Evolutionary conservation across 2,113 vertebrate species (phyloP), one percentile per base, ranked within the genome.

Genomic region (Lonchura striata): DNA sequence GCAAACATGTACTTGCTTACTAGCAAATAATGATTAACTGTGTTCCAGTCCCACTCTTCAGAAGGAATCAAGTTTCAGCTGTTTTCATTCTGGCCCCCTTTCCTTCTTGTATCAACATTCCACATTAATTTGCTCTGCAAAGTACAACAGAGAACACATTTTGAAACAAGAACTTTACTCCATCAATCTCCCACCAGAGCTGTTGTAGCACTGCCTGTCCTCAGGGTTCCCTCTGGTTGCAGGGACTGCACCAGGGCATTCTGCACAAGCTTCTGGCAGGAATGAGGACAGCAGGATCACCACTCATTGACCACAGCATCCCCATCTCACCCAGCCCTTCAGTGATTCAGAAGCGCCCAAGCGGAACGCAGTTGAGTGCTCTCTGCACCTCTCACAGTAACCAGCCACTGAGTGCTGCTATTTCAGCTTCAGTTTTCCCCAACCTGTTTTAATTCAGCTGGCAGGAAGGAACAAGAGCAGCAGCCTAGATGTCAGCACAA

Each of bases 1-100:
- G 37, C 35, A 68, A 92, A 71, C 27, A n/a, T 4, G 3, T 27
- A 76, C 61, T 92, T 57, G 82, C 47, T 56, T 74, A 81, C 60
- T 70, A 77, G 28, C 41, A 77, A 49, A 57, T 69, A 92, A 88
- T 13, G 19, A 94, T 86, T 82, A 94, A 88, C 91, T 53, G n/a
- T 37, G 41, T 35, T 53, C 57, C 56, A 82, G 68, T 47, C 68
- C 52, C 33, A 71, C 27, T 84, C 30, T 47, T 66, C 77, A 65
- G 53, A 80, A 75, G 57, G 39, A 66, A 71, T 63, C 11, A 33
- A 41, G n/a, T 61, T 86, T 83, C 78, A 85, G 31, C 52, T 35
- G 37, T 70, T 94, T 90, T 68, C 50, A 44, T 65, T 89, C 57
- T 63, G 41, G n/a, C 22, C 42, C 14, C 17, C 59, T 79, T 56